Conservation (phyloP, 2,888 invertebrate genomes). For the Leptinotarsa rubiginosa region DNA sequence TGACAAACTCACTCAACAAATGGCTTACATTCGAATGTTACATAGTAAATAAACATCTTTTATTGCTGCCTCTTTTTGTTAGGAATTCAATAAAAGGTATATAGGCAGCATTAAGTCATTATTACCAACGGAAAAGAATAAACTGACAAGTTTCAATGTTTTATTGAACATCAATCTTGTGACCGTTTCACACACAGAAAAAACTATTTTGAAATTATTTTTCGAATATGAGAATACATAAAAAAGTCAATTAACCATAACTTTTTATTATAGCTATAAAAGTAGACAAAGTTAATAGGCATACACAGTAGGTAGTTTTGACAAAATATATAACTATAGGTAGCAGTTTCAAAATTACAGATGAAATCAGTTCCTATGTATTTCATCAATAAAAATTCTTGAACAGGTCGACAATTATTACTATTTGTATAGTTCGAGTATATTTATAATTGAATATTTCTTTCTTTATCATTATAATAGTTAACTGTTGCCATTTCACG, state of each 20-base stretch:
- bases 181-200: constrained; percentile 26
- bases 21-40: constrained; percentile 48
- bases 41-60: constrained; percentile 47
- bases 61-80: constrained; percentile 45
- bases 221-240: constrained; percentile 28
- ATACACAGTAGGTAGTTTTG: constrained; percentile 34
- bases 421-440: no score
- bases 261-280: constrained; percentile 36
- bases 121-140: constrained; percentile 48
- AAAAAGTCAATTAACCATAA: constrained; percentile 21
- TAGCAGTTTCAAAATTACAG: not conserved
- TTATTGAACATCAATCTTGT: constrained; percentile 41
- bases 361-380: not conserved
- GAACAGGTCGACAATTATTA: no score
- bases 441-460: no score
- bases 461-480: no score
- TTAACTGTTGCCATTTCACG: no score
- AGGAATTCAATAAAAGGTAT: constrained; percentile 50
- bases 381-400: no score
- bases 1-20: constrained; percentile 45
- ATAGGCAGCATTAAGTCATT: constrained; percentile 46
- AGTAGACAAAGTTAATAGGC: constrained; percentile 30
- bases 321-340: not conserved
- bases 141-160: constrained; percentile 35
- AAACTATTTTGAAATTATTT: constrained; percentile 24